Evolutionary conservation across 2,888 invertebrate genomes (phyloP).

Genomic region (Apodemia zela): DNA sequence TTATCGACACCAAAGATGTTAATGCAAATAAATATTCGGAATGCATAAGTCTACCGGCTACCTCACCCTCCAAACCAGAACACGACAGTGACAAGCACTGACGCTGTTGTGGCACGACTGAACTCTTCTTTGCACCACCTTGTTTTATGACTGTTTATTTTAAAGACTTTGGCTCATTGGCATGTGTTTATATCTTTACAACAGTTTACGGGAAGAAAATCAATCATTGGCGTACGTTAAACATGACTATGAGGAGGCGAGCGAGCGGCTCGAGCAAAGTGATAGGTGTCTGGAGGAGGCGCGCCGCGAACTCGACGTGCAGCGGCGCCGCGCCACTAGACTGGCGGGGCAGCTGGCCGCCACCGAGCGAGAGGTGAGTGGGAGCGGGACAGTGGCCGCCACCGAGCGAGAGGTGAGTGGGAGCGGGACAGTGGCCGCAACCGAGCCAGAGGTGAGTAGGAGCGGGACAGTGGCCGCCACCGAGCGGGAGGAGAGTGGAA

Average conservation of each 20-base stretch:
- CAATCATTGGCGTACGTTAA: constrained; percentile 44
- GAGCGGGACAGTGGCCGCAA: constrained; percentile 42
- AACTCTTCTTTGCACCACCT: too few relatives aligned
- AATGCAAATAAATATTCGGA: too few relatives aligned
- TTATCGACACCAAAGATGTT: too few relatives aligned
- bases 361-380: constrained; percentile 52
- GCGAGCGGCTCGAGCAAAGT: constrained; percentile 50
- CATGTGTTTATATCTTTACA: neutral
- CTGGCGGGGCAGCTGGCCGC: constrained; percentile 44
- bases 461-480: constrained; percentile 45
- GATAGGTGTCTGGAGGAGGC: constrained; percentile 48
- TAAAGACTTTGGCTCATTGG: neutral
- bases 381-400: constrained; percentile 42
- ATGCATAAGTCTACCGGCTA: too few relatives aligned
- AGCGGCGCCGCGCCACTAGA: constrained; percentile 36
- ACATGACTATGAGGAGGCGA: constrained; percentile 61
- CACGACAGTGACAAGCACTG: too few relatives aligned
- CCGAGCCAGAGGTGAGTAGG: constrained; percentile 52
- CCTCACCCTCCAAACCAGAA: too few relatives aligned
- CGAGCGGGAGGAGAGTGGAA: constrained; percentile 49
- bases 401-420: constrained; percentile 52
- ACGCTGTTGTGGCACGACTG: too few relatives aligned
- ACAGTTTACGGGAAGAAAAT: constrained; percentile 65
- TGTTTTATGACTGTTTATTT: too few relatives aligned
- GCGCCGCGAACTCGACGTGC: constrained; percentile 47